phyloP scores from a whole-genome alignment of 2,888 invertebrate genomes.

The Cephus sareptanus region DNA sequence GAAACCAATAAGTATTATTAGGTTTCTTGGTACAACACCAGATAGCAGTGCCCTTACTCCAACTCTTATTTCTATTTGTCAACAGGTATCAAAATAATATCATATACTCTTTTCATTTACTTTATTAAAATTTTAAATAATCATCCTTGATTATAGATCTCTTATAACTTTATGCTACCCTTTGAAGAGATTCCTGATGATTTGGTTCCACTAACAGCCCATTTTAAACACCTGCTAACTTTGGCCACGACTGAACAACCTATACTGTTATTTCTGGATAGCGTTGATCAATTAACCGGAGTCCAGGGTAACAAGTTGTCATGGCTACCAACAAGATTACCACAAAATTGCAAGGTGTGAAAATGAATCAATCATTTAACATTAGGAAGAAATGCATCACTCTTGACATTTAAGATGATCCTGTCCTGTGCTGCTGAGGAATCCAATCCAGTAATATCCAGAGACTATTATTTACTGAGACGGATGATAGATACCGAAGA shows the following conservation, averaged over 20 bases:
- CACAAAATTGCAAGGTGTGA: constrained; percentile 85
- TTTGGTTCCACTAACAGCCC: constrained; percentile 92
- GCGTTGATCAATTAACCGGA: constrained; percentile 95
- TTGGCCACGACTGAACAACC: constrained; percentile 87
- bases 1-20: constrained; percentile 86
- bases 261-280: constrained; percentile 91
- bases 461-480: constrained; percentile 86
- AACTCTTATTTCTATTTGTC: constrained; percentile 93
- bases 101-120: neutral
- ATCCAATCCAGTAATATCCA: constrained; percentile 85
- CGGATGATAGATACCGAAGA: constrained; percentile 91
- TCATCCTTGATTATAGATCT: constrained; percentile 73
- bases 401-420: constrained; percentile 74
- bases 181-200: constrained; percentile 97
- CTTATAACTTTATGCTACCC: constrained; percentile 90
- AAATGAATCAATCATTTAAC: neutral
- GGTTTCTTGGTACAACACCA: constrained; percentile 97
- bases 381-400: neutral
- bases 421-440: constrained; percentile 92
- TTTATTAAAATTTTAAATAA: neutral
- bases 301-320: constrained; percentile 95
- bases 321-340: constrained; percentile 93
- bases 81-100: constrained; percentile 74
- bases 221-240: constrained; percentile 93
- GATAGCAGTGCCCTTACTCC: constrained; percentile 96